Evolutionary conservation across 2,797 vertebrate species (phyloP).

Genomic region (Antennarius maculatus): DNA sequence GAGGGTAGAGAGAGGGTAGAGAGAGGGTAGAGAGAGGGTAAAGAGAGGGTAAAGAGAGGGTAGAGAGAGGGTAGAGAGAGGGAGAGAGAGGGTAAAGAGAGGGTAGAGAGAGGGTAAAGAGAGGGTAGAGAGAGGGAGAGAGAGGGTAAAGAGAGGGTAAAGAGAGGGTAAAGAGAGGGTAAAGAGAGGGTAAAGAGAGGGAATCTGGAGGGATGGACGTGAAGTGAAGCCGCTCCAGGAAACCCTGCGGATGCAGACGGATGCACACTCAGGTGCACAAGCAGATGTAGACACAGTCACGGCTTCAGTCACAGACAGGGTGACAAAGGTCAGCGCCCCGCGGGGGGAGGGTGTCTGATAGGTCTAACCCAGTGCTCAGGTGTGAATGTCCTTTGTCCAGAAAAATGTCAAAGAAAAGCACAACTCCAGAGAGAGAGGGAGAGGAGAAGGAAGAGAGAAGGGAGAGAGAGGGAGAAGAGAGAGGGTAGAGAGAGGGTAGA

Average conservation of each 20-base stretch:
- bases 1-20: not conserved
- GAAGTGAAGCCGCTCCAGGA: too few species aligned
- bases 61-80: not conserved
- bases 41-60: too few species aligned
- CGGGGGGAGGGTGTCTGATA: conserved; percentile 80
- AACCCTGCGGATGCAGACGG: too few species aligned
- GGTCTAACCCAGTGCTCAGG: conserved; percentile 84
- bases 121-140: not conserved
- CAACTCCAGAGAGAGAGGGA: conserved; percentile 53
- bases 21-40: too few species aligned
- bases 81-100: too few species aligned
- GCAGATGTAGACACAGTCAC: too few species aligned
- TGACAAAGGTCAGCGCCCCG: conserved; percentile 74
- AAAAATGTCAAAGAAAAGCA: conserved; percentile 85
- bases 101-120: not conserved
- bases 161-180: too few species aligned
- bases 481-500: too few species aligned
- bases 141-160: not conserved
- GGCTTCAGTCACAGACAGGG: conserved; percentile 63
- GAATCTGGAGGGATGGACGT: too few species aligned
- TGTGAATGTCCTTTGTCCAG: conserved; percentile 84
- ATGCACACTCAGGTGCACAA: conserved; percentile 36
- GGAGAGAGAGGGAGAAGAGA: not conserved
- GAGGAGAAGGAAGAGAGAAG: too few species aligned
- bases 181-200: not conserved